Evolutionary conservation across 2,888 invertebrate genomes (phyloP).

Genomic region (Alentia gelatinosa): DNA sequence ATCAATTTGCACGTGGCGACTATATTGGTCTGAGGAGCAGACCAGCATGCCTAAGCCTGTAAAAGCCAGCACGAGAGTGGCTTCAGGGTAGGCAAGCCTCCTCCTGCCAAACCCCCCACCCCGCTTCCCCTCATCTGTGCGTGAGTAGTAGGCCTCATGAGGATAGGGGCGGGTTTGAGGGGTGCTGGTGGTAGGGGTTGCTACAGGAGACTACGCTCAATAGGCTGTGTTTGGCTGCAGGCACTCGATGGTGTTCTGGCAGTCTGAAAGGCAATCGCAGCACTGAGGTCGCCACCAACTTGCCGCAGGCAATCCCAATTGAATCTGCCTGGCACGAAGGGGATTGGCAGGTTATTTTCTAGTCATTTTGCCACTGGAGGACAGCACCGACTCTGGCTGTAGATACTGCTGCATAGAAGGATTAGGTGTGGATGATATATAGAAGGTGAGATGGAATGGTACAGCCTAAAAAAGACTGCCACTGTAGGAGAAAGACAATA

Average conservation of each 20-base stretch:
- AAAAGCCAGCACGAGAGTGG: neutral
- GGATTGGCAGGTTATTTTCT: slow-evolving; percentile 17
- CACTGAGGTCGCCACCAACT: neutral
- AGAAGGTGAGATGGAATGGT: too few species aligned
- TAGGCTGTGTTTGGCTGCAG: neutral
- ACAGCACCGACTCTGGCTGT: too few species aligned
- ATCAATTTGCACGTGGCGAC: slow-evolving; percentile 39
- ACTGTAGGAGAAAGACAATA: too few species aligned
- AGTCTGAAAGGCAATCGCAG: slow-evolving; percentile 23
- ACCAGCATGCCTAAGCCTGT: slow-evolving; percentile 23
- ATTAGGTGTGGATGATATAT: too few species aligned
- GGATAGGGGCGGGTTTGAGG: neutral
- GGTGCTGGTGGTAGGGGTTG: neutral
- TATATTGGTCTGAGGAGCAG: slow-evolving; percentile 14
- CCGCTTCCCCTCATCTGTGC: neutral
- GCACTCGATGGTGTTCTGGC: slow-evolving; percentile 29
- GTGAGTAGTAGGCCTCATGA: neutral
- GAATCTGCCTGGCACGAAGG: neutral
- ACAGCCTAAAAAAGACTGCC: too few species aligned
- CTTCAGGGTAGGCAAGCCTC: neutral
- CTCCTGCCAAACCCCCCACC: neutral
- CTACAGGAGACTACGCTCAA: neutral
- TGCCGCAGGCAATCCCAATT: neutral
- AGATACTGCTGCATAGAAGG: too few species aligned
- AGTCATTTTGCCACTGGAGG: neutral